phyloP scores from a whole-genome alignment of 2,113 vertebrate species.

The Oreochromis niloticus region DNA sequence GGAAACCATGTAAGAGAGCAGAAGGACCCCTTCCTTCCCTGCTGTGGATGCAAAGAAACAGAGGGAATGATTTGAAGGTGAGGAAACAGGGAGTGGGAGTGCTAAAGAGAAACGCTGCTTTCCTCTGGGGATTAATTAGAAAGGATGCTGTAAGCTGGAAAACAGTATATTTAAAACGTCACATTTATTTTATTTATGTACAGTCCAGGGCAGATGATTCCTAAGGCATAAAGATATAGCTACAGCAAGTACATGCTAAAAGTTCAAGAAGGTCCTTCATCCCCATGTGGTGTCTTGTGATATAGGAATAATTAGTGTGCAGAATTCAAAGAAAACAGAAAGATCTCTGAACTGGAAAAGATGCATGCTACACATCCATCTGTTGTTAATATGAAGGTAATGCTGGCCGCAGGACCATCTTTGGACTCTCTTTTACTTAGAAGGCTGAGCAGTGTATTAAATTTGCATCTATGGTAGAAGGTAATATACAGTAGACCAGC shows the following conservation, averaged over 20 bases:
- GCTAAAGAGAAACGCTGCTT: background rate
- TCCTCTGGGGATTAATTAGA: background rate
- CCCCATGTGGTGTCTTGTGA: background rate
- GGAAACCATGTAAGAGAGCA: constrained; percentile 82
- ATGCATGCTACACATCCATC: background rate
- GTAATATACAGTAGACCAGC: background rate
- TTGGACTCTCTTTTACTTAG: background rate
- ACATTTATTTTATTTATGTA: background rate
- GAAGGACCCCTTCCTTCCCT: constrained; percentile 85
- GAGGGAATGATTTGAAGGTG: background rate
- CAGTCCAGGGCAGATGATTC: background rate
- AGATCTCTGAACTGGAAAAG: background rate
- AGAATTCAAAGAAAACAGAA: background rate
- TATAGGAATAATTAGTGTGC: background rate
- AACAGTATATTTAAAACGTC: background rate
- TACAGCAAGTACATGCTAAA: background rate
- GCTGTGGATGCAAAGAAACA: constrained; percentile 65
- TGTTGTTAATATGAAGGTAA: background rate
- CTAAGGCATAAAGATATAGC: background rate
- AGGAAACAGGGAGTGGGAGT: background rate
- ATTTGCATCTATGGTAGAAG: background rate
- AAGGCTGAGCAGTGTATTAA: background rate
- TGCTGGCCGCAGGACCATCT: background rate
- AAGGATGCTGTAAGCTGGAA: background rate
- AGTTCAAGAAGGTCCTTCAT: background rate